A percentile compares a stretch with the other conserved stretches of the same genome.
phyloP scores from a whole-genome alignment of 2,888 invertebrate species.

The Lithophane leautieri region DNA sequence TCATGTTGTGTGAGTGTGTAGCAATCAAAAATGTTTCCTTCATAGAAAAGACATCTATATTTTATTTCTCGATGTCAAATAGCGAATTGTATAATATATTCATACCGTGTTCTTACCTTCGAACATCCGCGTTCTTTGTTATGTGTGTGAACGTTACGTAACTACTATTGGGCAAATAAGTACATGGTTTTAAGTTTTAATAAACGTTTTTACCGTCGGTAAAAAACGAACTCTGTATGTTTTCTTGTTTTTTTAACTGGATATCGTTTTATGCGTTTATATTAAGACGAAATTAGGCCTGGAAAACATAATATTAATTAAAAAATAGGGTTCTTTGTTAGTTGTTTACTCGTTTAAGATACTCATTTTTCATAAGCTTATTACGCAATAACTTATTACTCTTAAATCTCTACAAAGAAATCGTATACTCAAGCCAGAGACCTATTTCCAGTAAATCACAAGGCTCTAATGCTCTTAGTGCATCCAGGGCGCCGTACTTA shows the following conservation, averaged over 20 bases:
- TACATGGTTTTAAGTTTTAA: not conserved
- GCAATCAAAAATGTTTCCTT: not conserved
- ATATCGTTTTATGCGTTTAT: not conserved
- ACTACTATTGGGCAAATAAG: not conserved
- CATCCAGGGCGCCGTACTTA: constrained; percentile 85
- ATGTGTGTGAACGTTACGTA: not conserved
- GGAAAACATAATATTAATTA: not conserved
- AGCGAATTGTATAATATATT: not conserved
- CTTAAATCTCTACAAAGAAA: constrained; percentile 45
- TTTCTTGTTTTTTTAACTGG: not conserved
- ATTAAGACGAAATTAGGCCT: not conserved
- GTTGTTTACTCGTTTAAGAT: not conserved
- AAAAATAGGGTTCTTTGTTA: not conserved
- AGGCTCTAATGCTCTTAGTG: constrained; percentile 84
- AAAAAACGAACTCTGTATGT: not conserved
- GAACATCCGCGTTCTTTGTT: not conserved
- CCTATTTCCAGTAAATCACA: constrained; percentile 76
- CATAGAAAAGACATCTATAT: constrained; percentile 20
- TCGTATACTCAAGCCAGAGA: constrained; percentile 58
- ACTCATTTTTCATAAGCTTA: not conserved
- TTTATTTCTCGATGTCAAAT: constrained; percentile 1
- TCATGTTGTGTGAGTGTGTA: constrained; percentile 29
- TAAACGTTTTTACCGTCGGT: not conserved
- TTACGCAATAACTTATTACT: not conserved
- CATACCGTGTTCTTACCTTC: not conserved